Percentiles rank a stretch among this genome's conserved stretches.
Conservation (phyloP, 2,888 invertebrate genomes). For the Portevinia maculata region DNA sequence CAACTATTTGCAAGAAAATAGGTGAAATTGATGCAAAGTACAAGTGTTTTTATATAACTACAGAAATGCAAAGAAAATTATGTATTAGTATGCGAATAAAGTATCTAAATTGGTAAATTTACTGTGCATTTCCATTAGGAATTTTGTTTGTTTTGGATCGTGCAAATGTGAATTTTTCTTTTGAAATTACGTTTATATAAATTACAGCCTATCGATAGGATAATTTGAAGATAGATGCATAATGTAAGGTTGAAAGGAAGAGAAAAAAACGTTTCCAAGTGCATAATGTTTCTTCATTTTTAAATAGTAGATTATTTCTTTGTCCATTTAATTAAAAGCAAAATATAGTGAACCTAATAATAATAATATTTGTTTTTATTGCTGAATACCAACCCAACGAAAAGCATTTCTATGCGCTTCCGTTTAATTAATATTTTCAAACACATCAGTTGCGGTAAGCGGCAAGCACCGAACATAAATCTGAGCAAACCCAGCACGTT, state of each 20-base stretch:
- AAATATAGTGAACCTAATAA: constrained; percentile 41
- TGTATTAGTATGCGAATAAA: constrained; percentile 39
- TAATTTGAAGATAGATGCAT: constrained; percentile 26
- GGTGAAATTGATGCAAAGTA: constrained; percentile 60
- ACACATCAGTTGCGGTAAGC: no score
- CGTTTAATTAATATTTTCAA: no score
- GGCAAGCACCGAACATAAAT: no score
- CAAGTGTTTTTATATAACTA: constrained; percentile 52
- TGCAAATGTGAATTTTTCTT: neutral
- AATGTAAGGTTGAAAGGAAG: constrained; percentile 6
- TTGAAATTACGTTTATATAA: neutral
- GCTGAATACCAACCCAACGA: no score
- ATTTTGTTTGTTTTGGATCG: constrained; percentile 5
- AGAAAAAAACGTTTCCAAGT: constrained; percentile 19
- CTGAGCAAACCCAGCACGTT: no score
- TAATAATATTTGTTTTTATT: neutral
- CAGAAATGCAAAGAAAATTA: constrained; percentile 40
- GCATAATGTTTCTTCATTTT: constrained; percentile 47
- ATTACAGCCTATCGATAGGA: constrained; percentile 28
- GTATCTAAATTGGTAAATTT: constrained; percentile 26
- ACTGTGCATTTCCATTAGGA: constrained; percentile 7
- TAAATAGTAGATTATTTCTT: constrained; percentile 43
- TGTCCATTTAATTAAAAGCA: constrained; percentile 51
- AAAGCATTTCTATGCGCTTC: no score
- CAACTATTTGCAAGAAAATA: constrained; percentile 35